These are phyloP conservation scores for Drosophila barbarae DNA, from an alignment of 2,888 invertebrate species.

Conservation along the genomic window DNA sequence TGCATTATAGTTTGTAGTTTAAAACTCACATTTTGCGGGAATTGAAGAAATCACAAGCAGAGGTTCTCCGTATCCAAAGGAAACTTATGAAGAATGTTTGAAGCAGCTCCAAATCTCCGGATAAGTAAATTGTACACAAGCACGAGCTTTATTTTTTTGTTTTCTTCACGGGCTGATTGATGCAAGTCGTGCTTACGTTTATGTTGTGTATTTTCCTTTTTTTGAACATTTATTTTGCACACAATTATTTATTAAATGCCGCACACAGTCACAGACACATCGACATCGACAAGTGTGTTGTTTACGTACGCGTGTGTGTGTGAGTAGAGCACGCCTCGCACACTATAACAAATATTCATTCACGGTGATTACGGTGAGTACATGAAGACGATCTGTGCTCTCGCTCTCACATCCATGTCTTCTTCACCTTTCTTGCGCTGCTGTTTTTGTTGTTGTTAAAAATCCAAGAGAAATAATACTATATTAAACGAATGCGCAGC, in stretches of 20 bases:
- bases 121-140: constrained; percentile 8
- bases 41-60: constrained; percentile 1
- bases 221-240: constrained; percentile 60
- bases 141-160: constrained; percentile 8
- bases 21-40: constrained; percentile 32
- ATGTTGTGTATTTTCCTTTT: constrained; percentile 41
- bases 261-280: constrained; percentile 40
- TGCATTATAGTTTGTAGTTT: constrained; percentile 3
- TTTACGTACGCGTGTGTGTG: constrained; percentile 29
- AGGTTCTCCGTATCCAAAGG: constrained; percentile 24
- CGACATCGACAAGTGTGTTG: constrained; percentile 25
- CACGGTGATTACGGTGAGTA: constrained; percentile 55
- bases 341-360: constrained; percentile 68
- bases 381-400: constrained; percentile 54
- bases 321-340: constrained; percentile 38
- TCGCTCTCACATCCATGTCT: constrained; percentile 60
- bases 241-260: constrained; percentile 66
- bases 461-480: constrained; percentile 69
- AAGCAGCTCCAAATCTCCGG: constrained; percentile 11
- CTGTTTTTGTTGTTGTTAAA: constrained; percentile 45
- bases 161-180: constrained; percentile 16
- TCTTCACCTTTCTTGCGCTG: constrained; percentile 9
- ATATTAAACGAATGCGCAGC: constrained; percentile 67
- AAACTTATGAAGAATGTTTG: constrained; percentile 7
- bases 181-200: constrained; percentile 45